phyloP scores from a whole-genome alignment of 2,888 invertebrate genomes.

The Calameuta idolon region DNA sequence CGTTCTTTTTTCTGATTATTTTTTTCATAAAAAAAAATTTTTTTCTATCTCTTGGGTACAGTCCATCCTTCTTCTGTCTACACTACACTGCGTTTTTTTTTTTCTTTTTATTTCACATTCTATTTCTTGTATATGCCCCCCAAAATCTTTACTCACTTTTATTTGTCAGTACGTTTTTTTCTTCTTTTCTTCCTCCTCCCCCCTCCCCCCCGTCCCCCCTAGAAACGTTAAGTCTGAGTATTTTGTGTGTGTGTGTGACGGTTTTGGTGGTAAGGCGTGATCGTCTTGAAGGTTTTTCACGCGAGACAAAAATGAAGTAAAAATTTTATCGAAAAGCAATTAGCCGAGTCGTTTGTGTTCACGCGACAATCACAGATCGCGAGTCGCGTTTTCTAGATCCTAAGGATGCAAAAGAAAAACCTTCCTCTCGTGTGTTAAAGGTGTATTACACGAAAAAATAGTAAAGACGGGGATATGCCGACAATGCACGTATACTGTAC shows the following conservation, averaged over 20 bases:
- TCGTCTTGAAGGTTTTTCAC: slow-evolving; percentile 1
- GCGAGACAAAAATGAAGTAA: background rate
- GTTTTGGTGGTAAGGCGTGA: slow-evolving; percentile 2
- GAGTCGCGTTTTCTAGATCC: background rate
- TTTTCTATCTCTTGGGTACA: slow-evolving; percentile 18
- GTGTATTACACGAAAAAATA: too few species aligned
- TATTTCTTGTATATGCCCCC: background rate
- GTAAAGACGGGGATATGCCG: too few species aligned
- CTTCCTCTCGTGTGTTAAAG: too few species aligned
- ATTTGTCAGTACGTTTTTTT: background rate
- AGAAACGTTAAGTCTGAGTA: slow-evolving; percentile 11
- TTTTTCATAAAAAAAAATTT: background rate
- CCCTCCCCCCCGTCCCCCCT: background rate
- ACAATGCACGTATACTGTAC: background rate
- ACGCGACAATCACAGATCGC: slow-evolving; percentile 14
- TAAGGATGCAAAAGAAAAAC: too few species aligned
- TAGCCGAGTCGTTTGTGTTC: slow-evolving; percentile 16
- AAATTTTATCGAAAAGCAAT: slow-evolving; percentile 9
- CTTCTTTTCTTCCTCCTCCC: background rate
- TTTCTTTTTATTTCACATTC: background rate
- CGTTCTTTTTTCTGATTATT: slow-evolving; percentile 12
- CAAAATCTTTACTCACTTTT: background rate
- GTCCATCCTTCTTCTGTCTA: background rate
- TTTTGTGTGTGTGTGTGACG: slow-evolving; percentile 1
- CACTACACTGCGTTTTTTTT: background rate